Conservation (phyloP, 2,113 vertebrate genomes). For the Mus pahari region DNA sequence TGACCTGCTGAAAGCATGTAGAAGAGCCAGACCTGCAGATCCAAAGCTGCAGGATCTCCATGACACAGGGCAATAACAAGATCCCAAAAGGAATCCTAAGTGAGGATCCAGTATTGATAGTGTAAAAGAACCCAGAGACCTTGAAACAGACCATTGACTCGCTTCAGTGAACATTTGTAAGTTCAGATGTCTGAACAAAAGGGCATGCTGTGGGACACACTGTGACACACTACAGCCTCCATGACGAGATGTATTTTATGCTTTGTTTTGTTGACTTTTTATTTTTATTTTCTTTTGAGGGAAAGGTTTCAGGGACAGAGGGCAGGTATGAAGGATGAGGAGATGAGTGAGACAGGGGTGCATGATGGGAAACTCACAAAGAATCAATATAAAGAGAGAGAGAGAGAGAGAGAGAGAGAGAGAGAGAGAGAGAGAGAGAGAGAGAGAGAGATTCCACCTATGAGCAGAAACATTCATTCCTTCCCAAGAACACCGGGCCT, state of each 20-base stretch:
- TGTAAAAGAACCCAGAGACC: neutral
- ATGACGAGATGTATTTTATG: no score
- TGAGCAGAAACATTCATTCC: neutral
- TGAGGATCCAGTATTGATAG: neutral
- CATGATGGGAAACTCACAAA: no score
- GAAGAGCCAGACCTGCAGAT: neutral
- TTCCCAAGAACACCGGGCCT: neutral
- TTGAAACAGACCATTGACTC: neutral
- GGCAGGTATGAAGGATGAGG: no score
- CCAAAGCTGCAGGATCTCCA: neutral
- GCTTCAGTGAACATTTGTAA: neutral
- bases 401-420: no score
- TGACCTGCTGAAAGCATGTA: neutral
- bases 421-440: neutral
- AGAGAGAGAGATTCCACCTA: neutral
- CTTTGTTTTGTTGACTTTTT: no score
- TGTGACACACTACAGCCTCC: no score
- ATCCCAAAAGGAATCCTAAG: neutral
- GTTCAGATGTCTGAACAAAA: neutral
- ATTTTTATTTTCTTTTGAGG: no score
- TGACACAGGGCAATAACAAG: neutral
- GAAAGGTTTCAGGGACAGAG: no score
- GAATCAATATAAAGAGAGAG: no score
- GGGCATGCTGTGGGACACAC: no score
- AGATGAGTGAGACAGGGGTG: no score